Evolutionary conservation across 2,888 invertebrate species (phyloP).

Genomic region (Thysanoteuthis rhombus): DNA sequence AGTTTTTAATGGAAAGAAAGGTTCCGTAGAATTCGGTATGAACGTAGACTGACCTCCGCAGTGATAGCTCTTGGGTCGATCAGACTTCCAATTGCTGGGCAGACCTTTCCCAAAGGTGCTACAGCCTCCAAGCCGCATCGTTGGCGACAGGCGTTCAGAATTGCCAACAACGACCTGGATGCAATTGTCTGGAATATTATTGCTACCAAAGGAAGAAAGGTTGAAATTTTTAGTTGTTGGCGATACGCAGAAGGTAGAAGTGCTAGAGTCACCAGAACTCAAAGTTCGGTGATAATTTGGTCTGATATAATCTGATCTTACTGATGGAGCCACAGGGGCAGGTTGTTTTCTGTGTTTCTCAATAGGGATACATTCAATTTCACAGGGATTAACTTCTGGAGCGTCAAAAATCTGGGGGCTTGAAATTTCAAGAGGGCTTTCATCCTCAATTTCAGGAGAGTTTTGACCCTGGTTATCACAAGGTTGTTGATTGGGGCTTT

Average conservation of each 20-base stretch:
- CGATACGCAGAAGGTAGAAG: not conserved
- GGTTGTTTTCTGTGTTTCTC: not conserved
- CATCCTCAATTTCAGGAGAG: not conserved
- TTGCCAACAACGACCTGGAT: not conserved
- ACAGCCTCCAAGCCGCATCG: not conserved
- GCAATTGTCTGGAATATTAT: not conserved
- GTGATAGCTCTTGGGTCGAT: conserved; percentile 1
- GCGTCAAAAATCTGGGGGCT: not conserved
- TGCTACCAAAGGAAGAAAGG: not conserved
- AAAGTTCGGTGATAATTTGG: not conserved
- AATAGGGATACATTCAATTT: not conserved
- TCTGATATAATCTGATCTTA: not conserved
- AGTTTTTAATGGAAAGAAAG: not conserved
- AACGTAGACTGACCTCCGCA: not conserved
- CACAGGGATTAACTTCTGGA: not conserved
- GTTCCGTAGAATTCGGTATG: not conserved
- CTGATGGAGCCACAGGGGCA: not conserved
- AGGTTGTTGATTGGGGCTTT: not conserved
- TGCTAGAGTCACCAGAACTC: not conserved
- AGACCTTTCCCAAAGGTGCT: conserved; percentile 19
- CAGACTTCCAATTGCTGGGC: not conserved
- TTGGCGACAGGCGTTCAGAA: not conserved
- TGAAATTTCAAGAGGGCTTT: not conserved
- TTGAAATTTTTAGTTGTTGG: not conserved
- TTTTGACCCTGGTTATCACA: not conserved